Percentiles rank a stretch among this genome's conserved stretches.
Conservation (phyloP, 2,888 invertebrate genomes). For the Conus canariensis region DNA sequence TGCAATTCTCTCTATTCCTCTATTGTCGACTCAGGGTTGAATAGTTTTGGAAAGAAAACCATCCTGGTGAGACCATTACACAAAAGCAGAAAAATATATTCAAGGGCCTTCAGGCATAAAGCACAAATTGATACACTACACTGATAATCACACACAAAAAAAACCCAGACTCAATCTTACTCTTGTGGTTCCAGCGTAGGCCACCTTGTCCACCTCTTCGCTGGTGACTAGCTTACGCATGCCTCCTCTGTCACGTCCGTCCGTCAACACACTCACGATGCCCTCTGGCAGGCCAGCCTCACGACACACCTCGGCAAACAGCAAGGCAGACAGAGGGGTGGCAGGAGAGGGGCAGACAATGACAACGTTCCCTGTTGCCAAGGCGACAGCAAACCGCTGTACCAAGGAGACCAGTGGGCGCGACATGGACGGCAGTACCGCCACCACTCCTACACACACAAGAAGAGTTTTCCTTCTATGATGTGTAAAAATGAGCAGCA, state of each 20-base stretch:
- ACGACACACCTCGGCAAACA: slow-evolving; percentile 80
- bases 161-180: slow-evolving; percentile 54
- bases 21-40: too few species aligned
- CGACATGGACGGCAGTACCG: slow-evolving; percentile 78
- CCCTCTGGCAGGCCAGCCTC: slow-evolving; percentile 81
- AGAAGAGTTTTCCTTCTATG: not conserved
- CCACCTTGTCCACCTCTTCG: slow-evolving; percentile 77
- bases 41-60: too few species aligned
- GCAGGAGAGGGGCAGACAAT: slow-evolving; percentile 80
- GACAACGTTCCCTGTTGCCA: slow-evolving; percentile 81
- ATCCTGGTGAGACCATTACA: too few species aligned
- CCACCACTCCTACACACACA: slow-evolving; percentile 77
- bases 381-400: slow-evolving; percentile 80
- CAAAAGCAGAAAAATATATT: too few species aligned
- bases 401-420: slow-evolving; percentile 80
- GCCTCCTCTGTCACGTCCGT: slow-evolving; percentile 46
- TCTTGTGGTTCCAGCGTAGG: slow-evolving; percentile 78
- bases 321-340: slow-evolving; percentile 78
- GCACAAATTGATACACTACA: too few species aligned
- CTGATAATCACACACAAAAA: too few species aligned
- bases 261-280: slow-evolving; percentile 79
- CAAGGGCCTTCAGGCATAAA: too few species aligned
- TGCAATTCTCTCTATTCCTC: too few species aligned
- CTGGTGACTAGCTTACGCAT: slow-evolving; percentile 72
- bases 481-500: too few species aligned